Base-by-base conservation (phyloP, 2,797 vertebrate genomes). In the Sciaenops ocellatus region DNA sequence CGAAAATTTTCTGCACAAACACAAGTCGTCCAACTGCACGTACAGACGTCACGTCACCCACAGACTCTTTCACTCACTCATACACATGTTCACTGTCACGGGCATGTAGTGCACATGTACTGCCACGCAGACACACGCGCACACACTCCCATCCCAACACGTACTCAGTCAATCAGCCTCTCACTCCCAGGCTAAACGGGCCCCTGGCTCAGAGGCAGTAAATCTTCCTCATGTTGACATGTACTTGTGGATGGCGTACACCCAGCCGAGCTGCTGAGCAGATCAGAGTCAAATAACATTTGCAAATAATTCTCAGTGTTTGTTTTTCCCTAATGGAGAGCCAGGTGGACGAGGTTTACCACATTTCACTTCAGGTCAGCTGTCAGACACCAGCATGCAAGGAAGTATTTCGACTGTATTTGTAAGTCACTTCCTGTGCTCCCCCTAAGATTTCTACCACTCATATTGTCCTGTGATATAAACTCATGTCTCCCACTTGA, bases 221-320 rank as follows among this genome's bases (percentile, higher is more conserved):
- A 91, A 93, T 94, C 92, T 90, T 90, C 76, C 85, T 85, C 80
- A 88, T 73, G 84, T 78, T 89, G 92, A 93, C 91, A 82, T 70
- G 83, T 80, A 85, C 88, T 90, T 92, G 93, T 89, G 88, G 79
- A 90, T 87, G 89, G 89, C 88, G 69, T 44, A 70, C 89, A 90
- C 90, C 87, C 90, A 90, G 79, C 85, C 41, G 74, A 86, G 87
- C 85, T 91, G 89, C 78, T 79, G 84, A 85, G 86, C 84, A 87
- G 86, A 87, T 92, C 90, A 88, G 90, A 91, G 79, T 93, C 82
- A 66, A 90, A 85, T 87, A 89, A 90, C 90, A 87, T 90, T 90
- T 80, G 80, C 84, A 79, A 87, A 93, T 76, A 75, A 89, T 90
- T 90, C 81, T 67, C 80, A 69, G 69, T 80, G 84, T 93, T 89